Conservation (phyloP, 2,113 vertebrate genomes). For the Meleagris gallopavo region DNA sequence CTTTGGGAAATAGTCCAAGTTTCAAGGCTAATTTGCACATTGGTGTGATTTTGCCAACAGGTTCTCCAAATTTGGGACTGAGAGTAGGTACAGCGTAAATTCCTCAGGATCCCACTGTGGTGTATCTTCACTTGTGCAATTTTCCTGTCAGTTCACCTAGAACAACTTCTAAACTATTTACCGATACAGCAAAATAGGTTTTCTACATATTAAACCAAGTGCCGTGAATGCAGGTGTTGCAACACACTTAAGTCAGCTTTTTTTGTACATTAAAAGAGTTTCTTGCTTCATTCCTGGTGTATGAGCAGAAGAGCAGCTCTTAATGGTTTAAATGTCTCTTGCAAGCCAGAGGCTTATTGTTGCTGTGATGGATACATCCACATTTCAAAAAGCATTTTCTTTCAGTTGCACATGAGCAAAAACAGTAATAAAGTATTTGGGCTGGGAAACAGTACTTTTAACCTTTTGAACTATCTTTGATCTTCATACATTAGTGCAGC, state of each 20-base stretch:
- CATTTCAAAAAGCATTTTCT: background rate
- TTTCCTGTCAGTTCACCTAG: background rate
- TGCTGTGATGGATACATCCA: accelerated
- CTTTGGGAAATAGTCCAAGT: background rate
- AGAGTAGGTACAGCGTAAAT: background rate
- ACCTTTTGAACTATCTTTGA: background rate
- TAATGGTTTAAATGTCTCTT: background rate
- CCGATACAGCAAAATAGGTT: background rate
- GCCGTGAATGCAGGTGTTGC: background rate
- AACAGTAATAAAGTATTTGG: background rate
- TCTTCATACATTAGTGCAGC: background rate
- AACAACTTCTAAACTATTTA: background rate
- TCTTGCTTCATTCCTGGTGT: background rate
- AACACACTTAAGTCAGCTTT: background rate
- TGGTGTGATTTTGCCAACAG: background rate
- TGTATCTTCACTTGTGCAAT: background rate
- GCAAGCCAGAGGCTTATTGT: background rate
- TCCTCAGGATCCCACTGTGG: accelerated
- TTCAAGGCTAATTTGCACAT: background rate
- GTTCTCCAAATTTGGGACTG: background rate
- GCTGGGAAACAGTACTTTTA: background rate
- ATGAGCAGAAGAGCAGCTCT: background rate
- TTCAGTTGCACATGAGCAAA: background rate
- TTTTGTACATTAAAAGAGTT: background rate
- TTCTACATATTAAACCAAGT: background rate